Base-by-base conservation (phyloP, 2,797 vertebrate species). In the Anguilla anguilla region DNA sequence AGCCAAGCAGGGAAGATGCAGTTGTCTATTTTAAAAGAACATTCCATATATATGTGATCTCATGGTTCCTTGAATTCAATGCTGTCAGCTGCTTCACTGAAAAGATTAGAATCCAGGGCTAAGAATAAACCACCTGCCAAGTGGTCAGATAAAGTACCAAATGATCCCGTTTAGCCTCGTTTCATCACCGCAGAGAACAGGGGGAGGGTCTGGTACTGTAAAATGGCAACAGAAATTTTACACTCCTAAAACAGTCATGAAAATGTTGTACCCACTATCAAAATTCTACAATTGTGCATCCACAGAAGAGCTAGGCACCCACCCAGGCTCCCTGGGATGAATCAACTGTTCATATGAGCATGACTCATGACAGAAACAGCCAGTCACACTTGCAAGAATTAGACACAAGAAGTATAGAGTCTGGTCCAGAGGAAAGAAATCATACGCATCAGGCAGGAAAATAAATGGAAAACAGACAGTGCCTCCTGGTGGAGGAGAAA, bases 51-150 rank as follows among this genome's bases (percentile, higher is more conserved):
- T 11, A 69, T 28, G 64, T n/a, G 64, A 69, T 69, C n/a, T 69
- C 64, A 64, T 64, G 61, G 5, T 39, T 64, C 61, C 61, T 64
- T 64, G 61, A 64, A 5, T 22, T 19, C 15, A 28, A 69, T n/a
- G 25, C 25, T 69, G 25, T 11, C 28, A 11, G n/a, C 64, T 69
- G 64, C 25, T 69, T n/a, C 25, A 3, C 6, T n/a, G n/a, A n/a
- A 69, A 31, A n/a, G 64, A 6, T 69, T 69, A 69, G n/a, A n/a
- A 69, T n/a, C 64, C n/a, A 7, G 83, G 74, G 90, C 91, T 93
- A 94, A 93, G 94, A 91, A 92, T 94, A 94, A 94, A 92, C 39
- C 84, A 87, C 72, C 17, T 82, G 90, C 61, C 15, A 3, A 61
- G 19, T 61, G 59, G 59, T 61, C 2, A 3, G 19, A 19, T 61